Evolutionary conservation across 37 sponge, comb jelly and placozoan species (phyloP).

Genomic region (Cliona cf. orientalis): DNA sequence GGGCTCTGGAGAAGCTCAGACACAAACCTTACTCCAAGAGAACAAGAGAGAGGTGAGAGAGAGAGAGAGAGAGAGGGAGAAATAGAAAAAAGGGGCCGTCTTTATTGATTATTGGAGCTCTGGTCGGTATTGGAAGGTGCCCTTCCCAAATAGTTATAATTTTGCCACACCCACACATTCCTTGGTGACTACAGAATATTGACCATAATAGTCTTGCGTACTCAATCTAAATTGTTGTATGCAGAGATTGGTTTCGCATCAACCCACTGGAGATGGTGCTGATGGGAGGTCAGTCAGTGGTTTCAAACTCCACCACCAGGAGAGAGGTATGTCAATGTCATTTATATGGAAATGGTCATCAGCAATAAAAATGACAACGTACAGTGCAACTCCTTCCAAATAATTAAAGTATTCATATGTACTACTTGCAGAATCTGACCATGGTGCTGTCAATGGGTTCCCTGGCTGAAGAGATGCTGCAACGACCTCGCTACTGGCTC

Average conservation of each 20-base stretch:
- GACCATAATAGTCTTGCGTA: too few relatives aligned
- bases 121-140: too few relatives aligned
- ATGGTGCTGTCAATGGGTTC: conserved; percentile 66
- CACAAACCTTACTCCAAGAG: conserved; percentile 68
- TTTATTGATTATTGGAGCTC: not conserved
- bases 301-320: conserved; percentile 1
- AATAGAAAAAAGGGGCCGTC: not conserved
- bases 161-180: too few relatives aligned
- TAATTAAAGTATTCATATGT: not conserved
- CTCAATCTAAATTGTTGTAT: too few relatives aligned
- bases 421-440: conserved; percentile 67
- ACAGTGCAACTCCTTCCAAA: not conserved
- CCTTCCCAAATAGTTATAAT: not conserved
- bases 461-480: conserved; percentile 28
- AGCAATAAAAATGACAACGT: not conserved
- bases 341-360: not conserved
- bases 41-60: conserved; percentile 62
- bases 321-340: conserved; percentile 79
- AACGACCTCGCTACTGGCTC: conserved; percentile 66
- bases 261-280: conserved; percentile 86
- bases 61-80: not conserved
- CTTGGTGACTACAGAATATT: too few relatives aligned
- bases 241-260: conserved; percentile 85
- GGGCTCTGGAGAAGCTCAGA: conserved; percentile 76
- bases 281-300: conserved; percentile 62